phyloP scores from a whole-genome alignment of 2,797 vertebrate species.

The Gobio occitaniae region DNA sequence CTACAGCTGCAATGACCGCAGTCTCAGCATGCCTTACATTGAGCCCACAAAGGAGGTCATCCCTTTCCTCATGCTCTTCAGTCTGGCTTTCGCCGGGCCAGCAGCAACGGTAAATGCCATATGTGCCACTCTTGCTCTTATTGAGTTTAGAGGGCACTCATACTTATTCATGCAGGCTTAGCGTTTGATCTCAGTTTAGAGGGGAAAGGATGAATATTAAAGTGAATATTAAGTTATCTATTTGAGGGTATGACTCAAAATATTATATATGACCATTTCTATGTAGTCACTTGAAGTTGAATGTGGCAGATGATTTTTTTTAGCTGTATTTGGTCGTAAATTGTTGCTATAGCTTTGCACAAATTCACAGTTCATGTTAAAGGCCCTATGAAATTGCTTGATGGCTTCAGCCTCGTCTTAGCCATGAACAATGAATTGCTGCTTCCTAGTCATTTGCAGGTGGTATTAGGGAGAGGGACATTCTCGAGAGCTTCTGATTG shows the following conservation, averaged over 20 bases:
- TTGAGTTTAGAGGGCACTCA: not conserved
- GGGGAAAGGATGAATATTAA: conserved; percentile 10
- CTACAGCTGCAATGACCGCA: conserved; percentile 96
- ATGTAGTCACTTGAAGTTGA: not conserved
- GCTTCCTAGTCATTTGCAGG: not conserved
- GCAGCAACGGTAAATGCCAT: conserved; percentile 83
- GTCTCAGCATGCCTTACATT: conserved; percentile 95
- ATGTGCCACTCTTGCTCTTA: not conserved
- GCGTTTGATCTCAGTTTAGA: conserved; percentile 32
- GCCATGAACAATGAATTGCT: not conserved
- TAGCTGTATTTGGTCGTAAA: not conserved
- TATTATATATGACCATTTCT: not conserved
- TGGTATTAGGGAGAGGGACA: not conserved
- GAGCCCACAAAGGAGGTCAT: conserved; percentile 91
- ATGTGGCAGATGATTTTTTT: not conserved
- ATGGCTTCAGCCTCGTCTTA: not conserved
- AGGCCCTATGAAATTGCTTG: not conserved
- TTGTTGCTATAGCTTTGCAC: conserved; percentile 4
- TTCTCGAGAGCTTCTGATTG: not conserved
- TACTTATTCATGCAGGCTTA: conserved; percentile 6
- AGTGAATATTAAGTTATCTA: not conserved
- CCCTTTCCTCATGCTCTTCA: conserved; percentile 93
- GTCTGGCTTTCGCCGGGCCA: conserved; percentile 93
- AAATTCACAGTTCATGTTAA: not conserved
- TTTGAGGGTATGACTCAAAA: not conserved